These are phyloP conservation scores for Enteromius trimaculatus DNA, from an alignment of 2,797 vertebrate genomes.

Conservation along the genomic window DNA sequence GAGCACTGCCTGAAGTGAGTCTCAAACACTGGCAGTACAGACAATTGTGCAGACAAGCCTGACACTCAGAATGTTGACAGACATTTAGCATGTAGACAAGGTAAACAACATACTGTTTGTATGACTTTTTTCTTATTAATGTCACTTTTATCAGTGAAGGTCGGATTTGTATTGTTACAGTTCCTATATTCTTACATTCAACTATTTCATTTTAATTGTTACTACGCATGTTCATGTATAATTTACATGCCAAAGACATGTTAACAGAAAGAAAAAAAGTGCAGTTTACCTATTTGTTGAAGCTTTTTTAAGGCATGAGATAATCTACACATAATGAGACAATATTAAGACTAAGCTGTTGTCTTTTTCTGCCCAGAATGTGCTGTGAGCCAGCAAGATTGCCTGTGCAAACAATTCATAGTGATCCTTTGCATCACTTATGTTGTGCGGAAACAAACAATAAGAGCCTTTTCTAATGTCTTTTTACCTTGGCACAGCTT, in stretches of 20 bases:
- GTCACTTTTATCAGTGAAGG: background rate
- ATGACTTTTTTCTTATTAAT: background rate
- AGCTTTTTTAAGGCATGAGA: background rate
- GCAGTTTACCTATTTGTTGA: background rate
- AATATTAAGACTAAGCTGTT: background rate
- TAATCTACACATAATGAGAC: background rate
- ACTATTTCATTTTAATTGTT: background rate
- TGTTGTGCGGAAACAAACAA: background rate
- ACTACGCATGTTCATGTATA: background rate
- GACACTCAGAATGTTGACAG: background rate
- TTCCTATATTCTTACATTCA: background rate
- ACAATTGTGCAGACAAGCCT: background rate
- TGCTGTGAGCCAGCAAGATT: background rate
- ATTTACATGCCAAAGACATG: background rate
- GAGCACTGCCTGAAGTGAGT: background rate
- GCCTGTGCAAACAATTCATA: background rate
- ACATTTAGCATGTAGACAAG: background rate
- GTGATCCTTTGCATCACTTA: slow-evolving; percentile 17
- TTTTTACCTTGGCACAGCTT: slow-evolving; percentile 37
- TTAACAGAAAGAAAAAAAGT: background rate
- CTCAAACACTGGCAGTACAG: background rate
- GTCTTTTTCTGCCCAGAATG: background rate
- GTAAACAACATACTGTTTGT: background rate
- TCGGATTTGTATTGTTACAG: background rate
- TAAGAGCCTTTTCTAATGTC: slow-evolving; percentile 27